Percentiles rank a stretch among this genome's conserved stretches.
These are phyloP conservation scores for Drosophila maculinotata DNA, from an alignment of 2,888 invertebrate species.

Conservation along the genomic window DNA sequence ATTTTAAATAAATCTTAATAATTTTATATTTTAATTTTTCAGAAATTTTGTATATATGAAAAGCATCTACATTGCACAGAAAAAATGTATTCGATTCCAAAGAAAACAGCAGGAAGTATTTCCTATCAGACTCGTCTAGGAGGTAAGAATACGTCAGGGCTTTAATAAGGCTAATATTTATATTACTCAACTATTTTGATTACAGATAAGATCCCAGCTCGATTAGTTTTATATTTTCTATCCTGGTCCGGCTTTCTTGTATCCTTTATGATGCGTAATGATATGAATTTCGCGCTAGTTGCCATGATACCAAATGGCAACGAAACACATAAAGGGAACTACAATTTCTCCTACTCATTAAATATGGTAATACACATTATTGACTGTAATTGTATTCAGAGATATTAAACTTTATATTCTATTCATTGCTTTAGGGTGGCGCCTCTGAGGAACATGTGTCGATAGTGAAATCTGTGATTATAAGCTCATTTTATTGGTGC, in stretches of 20 bases:
- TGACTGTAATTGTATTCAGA: too few relatives aligned
- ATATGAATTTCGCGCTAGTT: conserved; percentile 90
- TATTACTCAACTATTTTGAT: conserved; percentile 19
- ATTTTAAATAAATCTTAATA: neutral
- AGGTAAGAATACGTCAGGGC: conserved; percentile 18
- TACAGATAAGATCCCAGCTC: conserved; percentile 88
- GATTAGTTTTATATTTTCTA: conserved; percentile 89
- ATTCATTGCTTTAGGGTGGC: conserved; percentile 48
- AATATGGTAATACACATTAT: conserved; percentile 71
- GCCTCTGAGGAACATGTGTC: conserved; percentile 85
- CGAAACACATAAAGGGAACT: conserved; percentile 35
- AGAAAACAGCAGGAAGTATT: conserved; percentile 11
- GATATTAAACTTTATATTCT: conserved; percentile 2
- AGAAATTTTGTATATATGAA: conserved; percentile 17
- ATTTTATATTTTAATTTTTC: neutral
- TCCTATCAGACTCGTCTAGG: conserved; percentile 14
- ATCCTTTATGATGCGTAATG: conserved; percentile 91
- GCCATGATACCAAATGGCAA: conserved; percentile 87
- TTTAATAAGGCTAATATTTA: neutral
- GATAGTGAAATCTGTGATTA: conserved; percentile 87
- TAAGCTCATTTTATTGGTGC: conserved; percentile 90
- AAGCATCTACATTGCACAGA: neutral
- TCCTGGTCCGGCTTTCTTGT: conserved; percentile 91
- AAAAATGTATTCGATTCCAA: conserved; percentile 35
- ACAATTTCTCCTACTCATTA: conserved; percentile 33